Evolutionary conservation across 2,797 vertebrate genomes (phyloP).

Genomic region (Sylvilagus floridanus): DNA sequence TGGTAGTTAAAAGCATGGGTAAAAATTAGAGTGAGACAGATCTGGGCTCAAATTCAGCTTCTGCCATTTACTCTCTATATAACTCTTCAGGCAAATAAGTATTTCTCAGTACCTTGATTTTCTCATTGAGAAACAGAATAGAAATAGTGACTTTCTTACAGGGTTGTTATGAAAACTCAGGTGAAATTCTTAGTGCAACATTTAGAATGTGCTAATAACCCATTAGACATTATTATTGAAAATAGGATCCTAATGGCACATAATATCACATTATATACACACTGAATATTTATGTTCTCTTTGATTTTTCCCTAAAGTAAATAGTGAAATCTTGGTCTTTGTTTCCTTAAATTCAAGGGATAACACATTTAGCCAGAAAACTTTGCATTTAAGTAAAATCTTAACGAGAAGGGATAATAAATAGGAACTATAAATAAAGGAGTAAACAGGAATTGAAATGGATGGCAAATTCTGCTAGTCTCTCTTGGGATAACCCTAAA

Average conservation of each 20-base stretch:
- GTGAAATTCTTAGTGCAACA: not conserved
- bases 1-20: not conserved
- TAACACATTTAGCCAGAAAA: conserved; percentile 51
- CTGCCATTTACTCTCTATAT: not conserved
- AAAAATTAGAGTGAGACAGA: conserved; percentile 11
- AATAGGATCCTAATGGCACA: not conserved
- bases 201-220: conserved; percentile 4
- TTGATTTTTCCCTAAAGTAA: not conserved
- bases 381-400: conserved; percentile 66
- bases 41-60: not conserved
- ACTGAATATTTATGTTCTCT: not conserved
- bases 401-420: conserved; percentile 63
- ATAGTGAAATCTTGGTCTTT: conserved; percentile 43
- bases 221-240: not conserved
- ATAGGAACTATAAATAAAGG: conserved; percentile 31
- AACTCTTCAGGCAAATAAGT: not conserved
- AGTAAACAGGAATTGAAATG: not conserved
- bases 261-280: not conserved
- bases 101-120: not conserved
- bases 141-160: not conserved
- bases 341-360: conserved; percentile 53
- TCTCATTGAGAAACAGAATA: not conserved
- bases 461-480: not conserved
- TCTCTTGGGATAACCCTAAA: not conserved
- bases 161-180: not conserved